phyloP scores from a whole-genome alignment of 35 echinoderm and acorn worm genomes.

The Lytechinus variegatus region DNA sequence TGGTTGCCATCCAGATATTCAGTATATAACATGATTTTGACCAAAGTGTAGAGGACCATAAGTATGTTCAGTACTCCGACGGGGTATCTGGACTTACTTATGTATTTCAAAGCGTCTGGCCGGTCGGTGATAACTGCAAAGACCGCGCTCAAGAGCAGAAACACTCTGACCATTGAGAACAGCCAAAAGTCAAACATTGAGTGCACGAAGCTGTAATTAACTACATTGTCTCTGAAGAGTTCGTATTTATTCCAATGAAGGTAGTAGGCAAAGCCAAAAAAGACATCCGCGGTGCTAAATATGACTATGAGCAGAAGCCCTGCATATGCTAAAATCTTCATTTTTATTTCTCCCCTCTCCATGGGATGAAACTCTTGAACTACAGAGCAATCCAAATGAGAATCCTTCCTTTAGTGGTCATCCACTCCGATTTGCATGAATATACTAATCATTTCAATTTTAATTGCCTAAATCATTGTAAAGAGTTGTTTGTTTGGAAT shows the following conservation, averaged over 20 bases:
- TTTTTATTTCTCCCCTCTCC: no score
- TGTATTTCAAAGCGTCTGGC: neutral
- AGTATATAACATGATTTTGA: neutral
- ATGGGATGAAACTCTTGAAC: no score
- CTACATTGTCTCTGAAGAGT: neutral
- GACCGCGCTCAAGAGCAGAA: neutral
- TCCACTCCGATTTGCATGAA: no score
- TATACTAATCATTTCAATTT: no score
- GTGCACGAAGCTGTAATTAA: neutral
- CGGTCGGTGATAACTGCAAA: neutral
- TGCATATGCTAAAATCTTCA: no score
- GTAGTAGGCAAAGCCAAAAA: neutral
- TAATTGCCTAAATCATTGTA: no score
- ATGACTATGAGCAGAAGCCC: neutral
- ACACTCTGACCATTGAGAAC: neutral
- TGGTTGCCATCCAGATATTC: neutral
- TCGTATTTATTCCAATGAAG: neutral
- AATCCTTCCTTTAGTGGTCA: no score
- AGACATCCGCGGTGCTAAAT: neutral
- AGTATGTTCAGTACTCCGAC: neutral
- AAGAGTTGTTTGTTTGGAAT: no score
- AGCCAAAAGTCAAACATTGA: neutral
- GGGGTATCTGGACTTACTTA: neutral
- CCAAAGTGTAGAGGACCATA: neutral
- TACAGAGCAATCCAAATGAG: no score